phyloP scores from a whole-genome alignment of 2,888 invertebrate genomes.

The Lordiphosa fenestrarum region DNA sequence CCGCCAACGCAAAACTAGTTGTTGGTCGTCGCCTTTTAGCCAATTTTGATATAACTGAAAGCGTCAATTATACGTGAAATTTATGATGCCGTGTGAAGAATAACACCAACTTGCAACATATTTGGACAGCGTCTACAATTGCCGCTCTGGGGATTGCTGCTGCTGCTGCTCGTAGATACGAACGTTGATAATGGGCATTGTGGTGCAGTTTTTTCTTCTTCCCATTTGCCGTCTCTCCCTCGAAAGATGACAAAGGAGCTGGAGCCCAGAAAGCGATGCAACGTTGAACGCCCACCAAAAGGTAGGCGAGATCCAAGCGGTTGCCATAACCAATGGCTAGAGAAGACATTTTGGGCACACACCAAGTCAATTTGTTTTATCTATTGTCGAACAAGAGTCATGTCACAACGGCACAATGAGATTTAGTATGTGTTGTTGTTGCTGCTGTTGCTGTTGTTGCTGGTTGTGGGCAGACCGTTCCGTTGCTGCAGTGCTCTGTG shows the following conservation, averaged over 20 bases:
- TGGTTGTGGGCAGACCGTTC: constrained; percentile 25
- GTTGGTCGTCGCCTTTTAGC: constrained; percentile 62
- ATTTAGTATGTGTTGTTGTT: constrained; percentile 57
- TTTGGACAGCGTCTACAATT: constrained; percentile 58
- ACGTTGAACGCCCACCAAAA: constrained; percentile 23
- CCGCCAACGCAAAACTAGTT: constrained; percentile 64
- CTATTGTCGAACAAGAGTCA: constrained; percentile 77
- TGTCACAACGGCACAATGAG: constrained; percentile 75
- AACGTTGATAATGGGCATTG: constrained; percentile 68
- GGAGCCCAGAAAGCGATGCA: constrained; percentile 9
- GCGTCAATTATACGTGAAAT: constrained; percentile 79
- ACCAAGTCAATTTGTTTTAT: constrained; percentile 79
- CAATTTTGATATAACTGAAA: constrained; percentile 78
- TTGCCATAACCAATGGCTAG: constrained; percentile 44
- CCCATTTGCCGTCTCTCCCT: constrained; percentile 28
- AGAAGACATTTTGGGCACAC: constrained; percentile 77
- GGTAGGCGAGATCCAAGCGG: constrained; percentile 7
- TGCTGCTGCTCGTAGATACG: constrained; percentile 46
- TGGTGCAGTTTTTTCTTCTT: constrained; percentile 58
- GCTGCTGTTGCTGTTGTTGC: constrained; percentile 24
- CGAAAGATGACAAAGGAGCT: constrained; percentile 68
- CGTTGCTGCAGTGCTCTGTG: constrained; percentile 16
- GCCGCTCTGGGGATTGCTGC: constrained; percentile 16
- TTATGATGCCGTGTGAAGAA: constrained; percentile 79
- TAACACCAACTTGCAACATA: constrained; percentile 77